Conservation (phyloP, 2,888 invertebrate genomes). For the Drosophila rubida region DNA sequence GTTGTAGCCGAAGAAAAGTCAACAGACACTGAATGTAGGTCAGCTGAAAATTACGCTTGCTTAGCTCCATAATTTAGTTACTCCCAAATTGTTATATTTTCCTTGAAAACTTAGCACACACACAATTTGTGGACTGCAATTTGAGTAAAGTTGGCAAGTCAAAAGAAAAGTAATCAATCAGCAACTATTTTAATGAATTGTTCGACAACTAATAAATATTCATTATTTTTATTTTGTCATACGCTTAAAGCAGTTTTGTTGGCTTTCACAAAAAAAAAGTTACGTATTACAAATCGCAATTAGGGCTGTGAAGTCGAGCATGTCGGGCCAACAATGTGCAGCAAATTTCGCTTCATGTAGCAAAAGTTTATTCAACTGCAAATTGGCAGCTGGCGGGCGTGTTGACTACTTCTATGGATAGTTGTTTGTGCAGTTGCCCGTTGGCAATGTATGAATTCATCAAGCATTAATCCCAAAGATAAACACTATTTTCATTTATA, state of each 20-base stretch:
- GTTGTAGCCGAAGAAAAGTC: not conserved
- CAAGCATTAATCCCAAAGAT: slow-evolving; percentile 10
- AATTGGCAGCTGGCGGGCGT: not conserved
- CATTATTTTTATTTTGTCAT: too few relatives aligned
- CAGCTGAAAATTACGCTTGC: slow-evolving; percentile 1
- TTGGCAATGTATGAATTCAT: not conserved
- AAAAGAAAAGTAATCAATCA: too few relatives aligned
- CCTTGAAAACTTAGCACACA: not conserved
- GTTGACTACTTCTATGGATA: too few relatives aligned
- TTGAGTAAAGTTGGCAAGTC: too few relatives aligned
- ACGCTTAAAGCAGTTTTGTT: too few relatives aligned
- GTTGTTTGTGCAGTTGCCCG: not conserved
- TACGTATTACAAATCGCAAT: not conserved
- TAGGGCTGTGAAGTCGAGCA: not conserved
- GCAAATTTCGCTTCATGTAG: slow-evolving; percentile 1
- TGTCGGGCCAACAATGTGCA: not conserved
- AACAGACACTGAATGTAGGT: slow-evolving; percentile 1
- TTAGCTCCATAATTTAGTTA: not conserved
- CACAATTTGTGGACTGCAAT: not conserved
- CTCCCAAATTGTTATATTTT: not conserved
- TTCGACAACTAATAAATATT: too few relatives aligned
- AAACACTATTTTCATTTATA: slow-evolving; percentile 5
- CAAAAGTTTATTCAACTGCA: slow-evolving; percentile 2
- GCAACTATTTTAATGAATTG: too few relatives aligned
- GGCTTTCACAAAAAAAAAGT: too few relatives aligned